A percentile compares a stretch with the other conserved stretches of the same genome.
These are phyloP conservation scores for Phyllostomus discolor DNA, from an alignment of 2,113 vertebrate genomes.

Conservation along the genomic window DNA sequence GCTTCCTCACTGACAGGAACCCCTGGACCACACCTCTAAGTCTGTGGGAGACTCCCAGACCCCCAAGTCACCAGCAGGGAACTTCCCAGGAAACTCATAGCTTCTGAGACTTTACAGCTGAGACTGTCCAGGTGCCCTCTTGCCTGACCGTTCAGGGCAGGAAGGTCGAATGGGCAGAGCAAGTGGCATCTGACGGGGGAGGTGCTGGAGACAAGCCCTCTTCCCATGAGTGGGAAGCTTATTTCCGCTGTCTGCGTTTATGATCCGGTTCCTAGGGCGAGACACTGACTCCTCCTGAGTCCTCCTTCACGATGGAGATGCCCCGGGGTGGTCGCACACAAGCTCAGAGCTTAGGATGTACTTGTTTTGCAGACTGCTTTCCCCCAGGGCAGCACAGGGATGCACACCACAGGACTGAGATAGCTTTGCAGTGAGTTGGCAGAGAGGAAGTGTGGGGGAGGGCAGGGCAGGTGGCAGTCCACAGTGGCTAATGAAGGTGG, in stretches of 20 bases:
- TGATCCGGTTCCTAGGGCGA: neutral
- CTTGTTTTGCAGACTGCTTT: neutral
- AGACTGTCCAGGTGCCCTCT: neutral
- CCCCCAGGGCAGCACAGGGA: neutral
- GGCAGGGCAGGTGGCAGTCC: neutral
- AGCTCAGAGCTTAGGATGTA: neutral
- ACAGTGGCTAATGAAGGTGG: neutral
- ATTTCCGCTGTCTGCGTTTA: neutral
- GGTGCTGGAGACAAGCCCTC: neutral
- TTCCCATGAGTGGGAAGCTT: neutral
- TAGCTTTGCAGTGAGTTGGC: neutral
- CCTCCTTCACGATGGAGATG: accelerated
- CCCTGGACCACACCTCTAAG: neutral
- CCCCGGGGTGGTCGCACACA: neutral
- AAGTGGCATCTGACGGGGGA: neutral
- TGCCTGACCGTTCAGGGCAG: neutral
- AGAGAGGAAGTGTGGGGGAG: no score
- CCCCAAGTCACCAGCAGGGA: neutral
- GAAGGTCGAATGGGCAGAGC: neutral
- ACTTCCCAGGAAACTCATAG: neutral
- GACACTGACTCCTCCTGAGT: neutral
- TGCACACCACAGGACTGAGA: neutral
- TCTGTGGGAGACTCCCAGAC: neutral
- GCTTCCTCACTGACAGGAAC: neutral
- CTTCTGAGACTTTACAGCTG: neutral